A percentile compares a stretch with the other conserved stretches of the same genome.
These are phyloP conservation scores for Polyploca ridens DNA, from an alignment of 2,888 invertebrate genomes.

Conservation along the genomic window DNA sequence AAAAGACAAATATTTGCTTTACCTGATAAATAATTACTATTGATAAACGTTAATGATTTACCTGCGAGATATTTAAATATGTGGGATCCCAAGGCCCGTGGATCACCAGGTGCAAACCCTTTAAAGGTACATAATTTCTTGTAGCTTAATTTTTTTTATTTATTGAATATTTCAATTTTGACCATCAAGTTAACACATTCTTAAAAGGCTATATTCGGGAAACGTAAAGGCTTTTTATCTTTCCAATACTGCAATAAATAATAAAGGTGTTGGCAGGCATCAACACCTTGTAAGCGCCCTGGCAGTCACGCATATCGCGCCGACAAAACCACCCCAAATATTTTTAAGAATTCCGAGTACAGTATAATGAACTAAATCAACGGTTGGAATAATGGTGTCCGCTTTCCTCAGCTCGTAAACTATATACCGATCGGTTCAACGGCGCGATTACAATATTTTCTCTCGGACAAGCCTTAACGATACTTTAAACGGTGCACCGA, in stretches of 20 bases:
- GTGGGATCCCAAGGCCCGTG: no score
- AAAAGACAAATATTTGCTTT: no score
- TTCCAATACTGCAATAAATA: not conserved
- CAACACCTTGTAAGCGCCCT: conserved; percentile 9
- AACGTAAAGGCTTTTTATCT: not conserved
- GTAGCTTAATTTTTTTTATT: not conserved
- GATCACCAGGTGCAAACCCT: not conserved
- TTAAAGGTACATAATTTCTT: not conserved
- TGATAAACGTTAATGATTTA: no score
- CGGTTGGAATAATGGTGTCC: conserved; percentile 54
- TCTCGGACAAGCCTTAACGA: conserved; percentile 75
- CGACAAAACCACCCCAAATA: conserved; percentile 41
- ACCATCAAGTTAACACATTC: not conserved
- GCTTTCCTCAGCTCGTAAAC: conserved; percentile 73
- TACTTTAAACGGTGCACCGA: conserved; percentile 75
- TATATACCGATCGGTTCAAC: conserved; percentile 46
- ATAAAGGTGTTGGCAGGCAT: conserved; percentile 15
- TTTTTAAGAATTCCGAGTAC: conserved; percentile 47
- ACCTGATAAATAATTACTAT: no score
- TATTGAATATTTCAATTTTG: not conserved
- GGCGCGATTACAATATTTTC: conserved; percentile 77
- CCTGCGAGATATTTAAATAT: no score
- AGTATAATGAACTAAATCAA: conserved; percentile 58
- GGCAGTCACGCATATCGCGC: conserved; percentile 15
- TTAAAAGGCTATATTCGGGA: not conserved